Evolutionary conservation across 2,113 vertebrate species (phyloP), one percentile per base, ranked within the genome.

Genomic region (Elgaria multicarinata): DNA sequence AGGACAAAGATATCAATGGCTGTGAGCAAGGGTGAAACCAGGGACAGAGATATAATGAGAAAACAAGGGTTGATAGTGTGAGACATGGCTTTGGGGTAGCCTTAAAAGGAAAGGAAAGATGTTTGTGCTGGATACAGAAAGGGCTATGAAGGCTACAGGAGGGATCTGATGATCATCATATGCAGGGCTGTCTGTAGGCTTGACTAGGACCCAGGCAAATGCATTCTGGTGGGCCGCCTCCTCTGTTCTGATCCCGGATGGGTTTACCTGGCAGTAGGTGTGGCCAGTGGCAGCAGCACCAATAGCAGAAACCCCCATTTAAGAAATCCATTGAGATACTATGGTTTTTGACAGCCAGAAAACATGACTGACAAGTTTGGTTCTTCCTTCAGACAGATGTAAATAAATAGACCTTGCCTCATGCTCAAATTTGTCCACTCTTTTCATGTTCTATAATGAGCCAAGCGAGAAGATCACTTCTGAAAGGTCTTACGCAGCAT

Each of bases 301-400:
- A n/a, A n/a, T n/a, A n/a, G n/a, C n/a, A n/a, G n/a, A n/a, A n/a
- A 50, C 24, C 39, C 39, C 31, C 62, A 87, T 53, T 69, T 53
- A 39, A 36, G 86, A 67, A 79, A 20, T 85, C 78, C 39, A 69
- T 78, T 82, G 55, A 55, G 69, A 42, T 71, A 89, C 74, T 50
- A 4, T 28, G 12, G 66, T 72, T 92, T 83, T 55, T 79, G 72
- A 87, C 20, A 13, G 89, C 53, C 20, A 36, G 85, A 87, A 90
- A 85, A 42, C 55, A 64, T 74, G 62, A 87, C 82, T 84, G 36
- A 86, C 89, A 77, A 8, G 50, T 55, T 79, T 20, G 31, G 67
- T 69, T 80, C 36, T 64, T 84, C 89, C 66, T 90, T 78, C 28
- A 79, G 46, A 22, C 44, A 93, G 22, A 58, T 14, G 12, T 58